Base-by-base conservation (phyloP, 2,888 invertebrate species). In the Orchesella flavescens region DNA sequence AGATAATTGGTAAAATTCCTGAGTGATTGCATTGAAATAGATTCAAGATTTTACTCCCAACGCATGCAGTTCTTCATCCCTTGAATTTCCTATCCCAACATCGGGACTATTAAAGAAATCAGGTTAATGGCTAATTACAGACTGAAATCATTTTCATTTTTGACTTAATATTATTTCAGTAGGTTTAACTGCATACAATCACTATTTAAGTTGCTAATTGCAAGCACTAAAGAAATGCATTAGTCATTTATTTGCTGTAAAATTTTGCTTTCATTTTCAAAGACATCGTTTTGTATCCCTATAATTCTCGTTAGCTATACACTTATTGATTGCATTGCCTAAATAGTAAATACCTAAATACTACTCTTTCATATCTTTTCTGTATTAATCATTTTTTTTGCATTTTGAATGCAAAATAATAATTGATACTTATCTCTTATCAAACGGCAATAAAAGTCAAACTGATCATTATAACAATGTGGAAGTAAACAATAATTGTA, bases 401-500 rank as follows among this genome's bases (percentile, higher is more conserved):
- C 57, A 17, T 53, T 53, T 13, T 53, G 2, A 4, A 2, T 53
- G 15, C 53, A 13, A 46, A 13, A 46, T 53, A 10, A n/a, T n/a
- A 17, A 5, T 57, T 1, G 2, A 23, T 61, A 49, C n/a, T 49
- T 49, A 17, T 61, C 61, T 61, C 61, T 61, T 61, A 61, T 61
- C 61, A 13, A 61, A 57, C 21, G 34, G 13, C 57, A n/a, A 61
- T 61, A 24, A 61, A 61, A 61, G 61, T 61, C 24, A 61, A 61
- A 15, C 61, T 23, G 23, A 10, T 21, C 17, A 57, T 24, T 24
- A n/a, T n/a, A 24, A 61, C 61, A 61, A 61, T 3, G 15, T 24
- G 23, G 13, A 61, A 9, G 24, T 21, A 21, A 17, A 61, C 34
- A 24, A 15, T 61, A 24, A 49, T 49, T 49, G 12, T 49, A 49